Conservation (phyloP, 2,888 invertebrate genomes). For the Acanthosepion lycidas region DNA sequence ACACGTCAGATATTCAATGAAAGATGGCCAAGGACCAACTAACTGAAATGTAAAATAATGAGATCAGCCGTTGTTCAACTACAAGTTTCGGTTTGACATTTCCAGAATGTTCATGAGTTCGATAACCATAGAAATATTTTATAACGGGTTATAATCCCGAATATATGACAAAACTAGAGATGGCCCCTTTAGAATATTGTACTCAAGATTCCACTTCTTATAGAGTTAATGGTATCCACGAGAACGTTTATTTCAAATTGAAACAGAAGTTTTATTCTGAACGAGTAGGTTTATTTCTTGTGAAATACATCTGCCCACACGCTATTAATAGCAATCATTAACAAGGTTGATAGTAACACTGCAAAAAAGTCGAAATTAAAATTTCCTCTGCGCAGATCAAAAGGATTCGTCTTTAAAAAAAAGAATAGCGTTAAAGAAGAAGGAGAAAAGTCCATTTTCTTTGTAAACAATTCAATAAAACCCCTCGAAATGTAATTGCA, state of each 20-base stretch:
- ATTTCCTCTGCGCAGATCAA: background rate
- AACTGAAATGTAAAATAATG: too few relatives aligned
- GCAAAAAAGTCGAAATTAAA: background rate
- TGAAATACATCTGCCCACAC: background rate
- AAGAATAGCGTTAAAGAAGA: background rate
- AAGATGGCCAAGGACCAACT: too few relatives aligned
- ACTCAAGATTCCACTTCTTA: too few relatives aligned
- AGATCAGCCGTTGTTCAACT: too few relatives aligned
- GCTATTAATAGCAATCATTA: background rate
- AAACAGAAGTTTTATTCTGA: background rate
- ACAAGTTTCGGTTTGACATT: too few relatives aligned
- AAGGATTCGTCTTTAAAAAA: background rate
- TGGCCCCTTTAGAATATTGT: too few relatives aligned
- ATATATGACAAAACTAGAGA: too few relatives aligned
- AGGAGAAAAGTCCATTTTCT: background rate
- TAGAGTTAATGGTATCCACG: background rate
- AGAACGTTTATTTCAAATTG: background rate
- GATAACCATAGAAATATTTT: too few relatives aligned
- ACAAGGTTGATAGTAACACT: background rate
- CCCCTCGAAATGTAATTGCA: background rate
- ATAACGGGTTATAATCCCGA: too few relatives aligned
- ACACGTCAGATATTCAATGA: too few relatives aligned
- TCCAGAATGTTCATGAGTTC: too few relatives aligned
- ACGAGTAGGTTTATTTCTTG: background rate
- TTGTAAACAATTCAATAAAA: slow-evolving; percentile 33